Base-by-base conservation (phyloP, 2,797 vertebrate species). In the Epinephelus malabaricus region DNA sequence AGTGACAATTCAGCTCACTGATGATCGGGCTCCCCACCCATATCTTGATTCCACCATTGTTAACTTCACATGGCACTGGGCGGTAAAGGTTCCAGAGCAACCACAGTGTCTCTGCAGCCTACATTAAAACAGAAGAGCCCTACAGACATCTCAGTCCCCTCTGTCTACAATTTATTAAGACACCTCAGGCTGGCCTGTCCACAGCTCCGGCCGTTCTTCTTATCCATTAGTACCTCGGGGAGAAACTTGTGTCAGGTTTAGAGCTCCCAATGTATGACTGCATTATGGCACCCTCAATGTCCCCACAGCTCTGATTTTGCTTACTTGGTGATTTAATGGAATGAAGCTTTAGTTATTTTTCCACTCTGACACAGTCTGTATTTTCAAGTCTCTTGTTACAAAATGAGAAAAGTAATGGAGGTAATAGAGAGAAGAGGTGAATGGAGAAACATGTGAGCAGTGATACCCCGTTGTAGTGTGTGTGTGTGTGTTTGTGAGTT, bases 151-250 rank as follows among this genome's bases (percentile, higher is more conserved):
- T 78, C 78, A 51, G 64, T 25, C 45, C 30, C 69, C 56, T 84
- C 45, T 54, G 65, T 71, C 59, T 45, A 53, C 40, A 80, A 66
- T 86, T 61, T 86, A 84, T 88, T 55, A 76, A 82, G 86, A 81
- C 78, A 79, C 79, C 73, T 60, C 78, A 11, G 78, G 73, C 68
- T 50, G 47, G 69, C 65, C 46, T 2, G 38, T 79, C 81, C 60
- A 64, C 58, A 47, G 62, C 72, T 68, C 50, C 6, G 11, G 25
- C 51, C 56, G 34, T 76, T 58, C 23, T 64, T 84, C 69, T 80
- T 72, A 60, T 76, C 71, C 59, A 51, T 67, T 61, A 64, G 17
- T 40, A 69, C 84, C 78, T 62, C 27, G 2, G 65, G 82, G 75
- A 46, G 66, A 63, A 75, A 46, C 34, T 23, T 58, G 40, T 76